Percentiles rank a stretch among this genome's conserved stretches.
phyloP scores from a whole-genome alignment of 2,113 vertebrate species.

The Grantiella picta region DNA sequence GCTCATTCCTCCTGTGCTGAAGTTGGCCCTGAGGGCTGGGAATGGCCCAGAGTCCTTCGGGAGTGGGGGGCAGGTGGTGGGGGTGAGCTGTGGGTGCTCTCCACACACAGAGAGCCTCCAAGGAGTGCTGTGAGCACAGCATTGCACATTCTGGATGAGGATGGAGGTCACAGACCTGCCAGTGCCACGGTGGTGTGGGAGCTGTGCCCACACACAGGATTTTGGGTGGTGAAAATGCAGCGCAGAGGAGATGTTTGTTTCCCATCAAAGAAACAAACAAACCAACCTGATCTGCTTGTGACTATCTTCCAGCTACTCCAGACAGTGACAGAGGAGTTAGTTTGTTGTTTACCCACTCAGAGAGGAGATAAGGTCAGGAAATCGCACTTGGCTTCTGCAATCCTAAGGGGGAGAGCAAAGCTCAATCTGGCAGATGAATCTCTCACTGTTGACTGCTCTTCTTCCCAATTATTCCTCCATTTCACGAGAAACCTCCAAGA shows the following conservation, averaged over 20 bases:
- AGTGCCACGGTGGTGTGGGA: accelerated
- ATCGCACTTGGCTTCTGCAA: neutral
- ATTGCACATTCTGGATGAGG: accelerated
- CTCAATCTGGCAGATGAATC: neutral
- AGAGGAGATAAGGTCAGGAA: slow-evolving; percentile 31
- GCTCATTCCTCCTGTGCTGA: neutral
- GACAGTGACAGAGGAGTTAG: neutral
- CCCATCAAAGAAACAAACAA: neutral
- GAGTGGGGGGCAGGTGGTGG: neutral
- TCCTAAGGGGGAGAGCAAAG: neutral
- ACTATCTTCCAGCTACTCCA: neutral
- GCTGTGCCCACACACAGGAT: neutral
- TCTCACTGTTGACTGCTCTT: neutral
- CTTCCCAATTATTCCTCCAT: neutral
- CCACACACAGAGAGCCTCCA: neutral
- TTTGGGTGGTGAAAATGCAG: accelerated
- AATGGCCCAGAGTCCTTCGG: neutral
- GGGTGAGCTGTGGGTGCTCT: neutral
- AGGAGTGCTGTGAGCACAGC: accelerated
- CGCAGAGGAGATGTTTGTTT: neutral
- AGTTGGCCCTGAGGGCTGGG: neutral
- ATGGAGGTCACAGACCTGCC: accelerated
- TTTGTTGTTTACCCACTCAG: neutral
- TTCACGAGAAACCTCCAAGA: neutral
- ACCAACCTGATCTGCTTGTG: neutral